Conservation (phyloP, 2,797 vertebrate species). For the Astyanax mexicanus region DNA sequence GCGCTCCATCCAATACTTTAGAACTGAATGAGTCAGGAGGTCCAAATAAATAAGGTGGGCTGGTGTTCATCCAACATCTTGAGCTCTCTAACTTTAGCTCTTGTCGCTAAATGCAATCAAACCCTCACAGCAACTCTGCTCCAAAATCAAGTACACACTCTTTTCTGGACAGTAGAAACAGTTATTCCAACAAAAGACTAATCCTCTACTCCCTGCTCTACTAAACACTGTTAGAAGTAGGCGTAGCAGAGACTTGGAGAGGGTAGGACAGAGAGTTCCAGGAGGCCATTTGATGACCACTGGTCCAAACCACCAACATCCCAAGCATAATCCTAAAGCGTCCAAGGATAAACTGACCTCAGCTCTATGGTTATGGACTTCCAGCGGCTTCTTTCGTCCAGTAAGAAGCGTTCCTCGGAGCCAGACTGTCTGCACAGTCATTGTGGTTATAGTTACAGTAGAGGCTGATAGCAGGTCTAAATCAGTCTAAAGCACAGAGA, state of each 20-base stretch:
- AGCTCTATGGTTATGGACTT: not conserved
- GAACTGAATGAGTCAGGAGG: too few species aligned
- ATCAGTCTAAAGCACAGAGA: not conserved
- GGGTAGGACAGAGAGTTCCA: not conserved
- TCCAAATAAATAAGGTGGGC: too few species aligned
- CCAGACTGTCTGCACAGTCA: constrained; percentile 35
- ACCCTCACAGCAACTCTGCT: too few species aligned
- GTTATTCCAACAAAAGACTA: too few species aligned
- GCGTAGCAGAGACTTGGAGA: not conserved
- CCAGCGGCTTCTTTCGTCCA: not conserved
- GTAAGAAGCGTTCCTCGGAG: constrained; percentile 40
- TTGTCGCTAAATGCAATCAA: too few species aligned
- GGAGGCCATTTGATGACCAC: not conserved
- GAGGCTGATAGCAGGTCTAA: not conserved
- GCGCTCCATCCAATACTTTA: too few species aligned
- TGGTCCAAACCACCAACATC: not conserved
- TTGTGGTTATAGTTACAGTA: constrained; percentile 1
- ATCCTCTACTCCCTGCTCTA: not conserved
- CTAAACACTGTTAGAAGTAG: not conserved
- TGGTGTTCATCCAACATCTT: too few species aligned
- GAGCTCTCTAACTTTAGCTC: too few species aligned
- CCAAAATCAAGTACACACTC: too few species aligned
- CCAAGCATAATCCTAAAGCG: not conserved
- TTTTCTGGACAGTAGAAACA: too few species aligned
- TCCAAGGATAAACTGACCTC: not conserved